Evolutionary conservation across 2,888 invertebrate genomes (phyloP).

Genomic region (Labia minor): DNA sequence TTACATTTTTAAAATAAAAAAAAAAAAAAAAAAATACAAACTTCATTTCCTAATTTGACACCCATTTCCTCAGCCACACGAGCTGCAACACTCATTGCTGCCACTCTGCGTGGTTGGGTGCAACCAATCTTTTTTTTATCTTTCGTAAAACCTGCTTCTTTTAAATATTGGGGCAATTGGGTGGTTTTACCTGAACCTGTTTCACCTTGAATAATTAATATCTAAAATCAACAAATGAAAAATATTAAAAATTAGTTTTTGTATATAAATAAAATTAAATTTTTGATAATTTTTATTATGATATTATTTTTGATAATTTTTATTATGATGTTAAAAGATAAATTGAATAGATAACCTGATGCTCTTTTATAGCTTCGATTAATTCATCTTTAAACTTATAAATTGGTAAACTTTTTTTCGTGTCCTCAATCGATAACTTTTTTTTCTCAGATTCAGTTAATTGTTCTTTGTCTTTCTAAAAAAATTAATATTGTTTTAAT

Average conservation of each 20-base stretch:
- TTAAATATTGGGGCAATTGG: constrained; percentile 94
- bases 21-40: constrained; percentile 32
- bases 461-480: constrained; percentile 43
- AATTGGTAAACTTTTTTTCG: constrained; percentile 83
- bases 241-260: not conserved
- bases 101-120: constrained; percentile 93
- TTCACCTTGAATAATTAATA: constrained; percentile 94
- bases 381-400: constrained; percentile 83
- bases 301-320: too few species aligned
- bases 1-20: not conserved
- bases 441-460: constrained; percentile 59
- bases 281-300: too few species aligned
- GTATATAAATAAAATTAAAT: not conserved
- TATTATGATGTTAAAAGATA: not conserved
- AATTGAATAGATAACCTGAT: constrained; percentile 47
- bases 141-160: constrained; percentile 81
- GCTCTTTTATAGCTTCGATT: constrained; percentile 78
- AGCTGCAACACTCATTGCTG: constrained; percentile 99
- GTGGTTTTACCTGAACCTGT: constrained; percentile 99
- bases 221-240: constrained; percentile 37
- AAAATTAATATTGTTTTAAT: constrained; percentile 26
- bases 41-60: constrained; percentile 88
- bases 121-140: constrained; percentile 87
- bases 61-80: constrained; percentile 97
- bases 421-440: constrained; percentile 77